Evolutionary conservation across 2,797 vertebrate species (phyloP).

Genomic region (Lutjanus campechanus): DNA sequence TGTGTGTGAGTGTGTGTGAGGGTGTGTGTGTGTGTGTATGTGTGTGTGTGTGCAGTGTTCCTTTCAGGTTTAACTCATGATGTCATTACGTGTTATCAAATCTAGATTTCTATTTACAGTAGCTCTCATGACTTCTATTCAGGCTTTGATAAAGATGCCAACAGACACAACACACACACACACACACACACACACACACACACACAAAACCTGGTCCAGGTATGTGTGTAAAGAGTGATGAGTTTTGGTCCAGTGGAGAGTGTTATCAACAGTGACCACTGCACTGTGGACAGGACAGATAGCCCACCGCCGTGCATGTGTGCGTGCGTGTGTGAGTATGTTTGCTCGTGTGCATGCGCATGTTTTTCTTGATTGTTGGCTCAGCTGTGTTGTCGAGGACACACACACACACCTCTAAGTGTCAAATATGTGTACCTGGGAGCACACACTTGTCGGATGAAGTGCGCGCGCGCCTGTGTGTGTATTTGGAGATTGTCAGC

Average conservation of each 20-base stretch:
- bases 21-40: constrained; percentile 5
- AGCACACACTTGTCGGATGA: constrained; percentile 21
- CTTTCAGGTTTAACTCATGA: constrained; percentile 2
- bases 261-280: constrained; percentile 77
- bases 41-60: neutral
- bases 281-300: constrained; percentile 75
- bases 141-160: constrained; percentile 59
- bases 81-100: constrained; percentile 41
- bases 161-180: constrained; percentile 33
- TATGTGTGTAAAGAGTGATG: constrained; percentile 62
- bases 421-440: constrained; percentile 51
- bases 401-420: constrained; percentile 44
- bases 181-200: constrained; percentile 17
- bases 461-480: neutral
- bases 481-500: constrained; percentile 61
- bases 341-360: neutral
- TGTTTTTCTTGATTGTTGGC: constrained; percentile 69
- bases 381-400: constrained; percentile 70
- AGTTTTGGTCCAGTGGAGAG: constrained; percentile 71
- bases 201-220: constrained; percentile 33
- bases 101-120: constrained; percentile 32
- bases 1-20: neutral
- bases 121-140: constrained; percentile 48
- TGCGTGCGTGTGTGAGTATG: constrained; percentile 23
- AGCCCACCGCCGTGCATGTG: constrained; percentile 57